Base-by-base conservation (phyloP, 2,888 invertebrate genomes). In the Xestobium rufovillosum region DNA sequence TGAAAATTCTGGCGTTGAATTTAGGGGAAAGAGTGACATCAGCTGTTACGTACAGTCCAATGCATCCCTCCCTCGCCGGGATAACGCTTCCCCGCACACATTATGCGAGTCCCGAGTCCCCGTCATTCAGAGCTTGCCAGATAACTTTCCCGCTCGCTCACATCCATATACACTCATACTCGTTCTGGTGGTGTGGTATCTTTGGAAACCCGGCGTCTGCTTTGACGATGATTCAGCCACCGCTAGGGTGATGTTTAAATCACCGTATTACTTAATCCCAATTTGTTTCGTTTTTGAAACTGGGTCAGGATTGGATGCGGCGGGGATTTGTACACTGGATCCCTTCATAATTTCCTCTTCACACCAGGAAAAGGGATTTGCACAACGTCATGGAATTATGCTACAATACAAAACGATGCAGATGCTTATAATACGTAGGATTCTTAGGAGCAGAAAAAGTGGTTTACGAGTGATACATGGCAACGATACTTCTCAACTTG, bases 21-120 rank as follows among this genome's bases (percentile, higher is more conserved):
- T 56, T 53, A 51, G 60, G 59, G 59, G 57, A 57, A 55, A 60
- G 64, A 65, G 63, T 67, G 67, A 67, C 67, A 67, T 67, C 67
- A 67, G 67, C 67, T 67, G 67, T 67, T 67, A 67, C 61, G 62
- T 61, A 56, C 67, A 63, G 63, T 66, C 63, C 56, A 65, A 60
- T 66, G 65, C 58, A 37, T 62, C 56, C 57, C 65, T 62, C 67
- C 67, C 66, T 56, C 55, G 51, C 49, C 47, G 43, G 44, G 47
- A 52, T 52, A 52, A 59, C 59, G 59, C 59, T 59, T 52, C 56
- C 52, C 45, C 56, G 59, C 58, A 58, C 59, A 56, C 60, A 60
- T 60, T 61, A 59, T 55, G 46, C 38, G 35, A 36, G 30, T 39
- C 37, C 40, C 38, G 39, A 39, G 32, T 36, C 39, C 41, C 42